These are phyloP conservation scores for Hydrotaea diabolus DNA, from an alignment of 2,888 invertebrate genomes.

Conservation along the genomic window DNA sequence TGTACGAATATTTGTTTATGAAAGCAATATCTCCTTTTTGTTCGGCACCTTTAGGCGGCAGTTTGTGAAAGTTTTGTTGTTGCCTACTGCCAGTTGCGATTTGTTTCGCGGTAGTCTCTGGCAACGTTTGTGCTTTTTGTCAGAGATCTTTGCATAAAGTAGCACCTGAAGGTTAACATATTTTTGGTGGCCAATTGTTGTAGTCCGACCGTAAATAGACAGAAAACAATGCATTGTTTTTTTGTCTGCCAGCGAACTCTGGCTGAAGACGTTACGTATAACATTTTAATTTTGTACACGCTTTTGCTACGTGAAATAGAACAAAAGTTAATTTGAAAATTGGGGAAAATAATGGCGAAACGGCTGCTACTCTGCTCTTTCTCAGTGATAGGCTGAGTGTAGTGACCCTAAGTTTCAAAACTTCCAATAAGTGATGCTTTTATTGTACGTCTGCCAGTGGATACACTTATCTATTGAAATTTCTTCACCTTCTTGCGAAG, in stretches of 20 bases:
- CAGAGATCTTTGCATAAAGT: constrained; percentile 64
- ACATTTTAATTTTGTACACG: constrained; percentile 61
- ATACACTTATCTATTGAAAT: too few relatives aligned
- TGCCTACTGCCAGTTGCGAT: not conserved
- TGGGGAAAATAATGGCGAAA: not conserved
- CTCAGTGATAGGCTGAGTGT: too few relatives aligned
- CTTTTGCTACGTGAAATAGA: constrained; percentile 31
- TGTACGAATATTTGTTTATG: not conserved
- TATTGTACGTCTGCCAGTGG: too few relatives aligned
- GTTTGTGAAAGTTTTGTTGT: constrained; percentile 61
- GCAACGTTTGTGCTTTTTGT: constrained; percentile 25
- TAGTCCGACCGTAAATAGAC: constrained; percentile 57
- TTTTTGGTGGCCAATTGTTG: constrained; percentile 67
- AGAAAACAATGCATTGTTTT: constrained; percentile 60
- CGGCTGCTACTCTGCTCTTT: not conserved
- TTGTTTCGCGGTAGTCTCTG: not conserved
- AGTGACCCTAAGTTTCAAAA: too few relatives aligned
- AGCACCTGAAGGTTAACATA: constrained; percentile 66
- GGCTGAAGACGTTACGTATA: constrained; percentile 59
- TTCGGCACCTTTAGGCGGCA: constrained; percentile 54
- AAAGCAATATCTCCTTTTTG: constrained; percentile 30
- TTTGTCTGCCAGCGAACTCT: not conserved
- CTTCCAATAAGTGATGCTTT: too few relatives aligned
- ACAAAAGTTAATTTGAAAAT: constrained; percentile 9
- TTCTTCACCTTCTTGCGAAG: too few relatives aligned